Evolutionary conservation across 1,140 invertebrate species (phyloP).

Genomic region (Ceratitis capitata): DNA sequence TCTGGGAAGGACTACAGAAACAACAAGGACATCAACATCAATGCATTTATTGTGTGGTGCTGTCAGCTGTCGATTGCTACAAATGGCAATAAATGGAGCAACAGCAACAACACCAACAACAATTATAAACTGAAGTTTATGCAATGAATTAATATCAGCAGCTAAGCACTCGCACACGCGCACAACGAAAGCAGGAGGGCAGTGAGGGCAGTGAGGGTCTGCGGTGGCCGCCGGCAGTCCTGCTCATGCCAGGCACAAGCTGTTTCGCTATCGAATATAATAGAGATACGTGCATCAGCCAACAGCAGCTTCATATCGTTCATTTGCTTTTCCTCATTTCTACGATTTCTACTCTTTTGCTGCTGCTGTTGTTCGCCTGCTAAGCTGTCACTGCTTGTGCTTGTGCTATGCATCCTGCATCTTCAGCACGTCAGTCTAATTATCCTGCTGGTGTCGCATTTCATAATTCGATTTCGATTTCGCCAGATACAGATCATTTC

Average conservation of each 20-base stretch:
- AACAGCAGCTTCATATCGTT: not conserved
- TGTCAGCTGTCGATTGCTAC: slow-evolving; percentile 22
- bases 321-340: not conserved
- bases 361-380: not conserved
- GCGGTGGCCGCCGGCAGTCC: not conserved
- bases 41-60: not conserved
- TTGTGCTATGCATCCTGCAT: too few relatives aligned
- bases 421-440: not conserved
- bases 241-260: not conserved
- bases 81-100: not conserved
- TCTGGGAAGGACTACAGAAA: slow-evolving; percentile 16
- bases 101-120: not conserved
- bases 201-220: not conserved
- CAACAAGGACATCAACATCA: not conserved
- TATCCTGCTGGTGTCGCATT: slow-evolving; percentile 9
- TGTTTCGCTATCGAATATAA: not conserved
- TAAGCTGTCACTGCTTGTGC: not conserved
- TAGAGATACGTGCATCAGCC: not conserved
- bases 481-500: not conserved
- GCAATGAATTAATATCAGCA: slow-evolving; percentile 7
- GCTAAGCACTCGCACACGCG: not conserved
- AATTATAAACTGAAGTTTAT: not conserved
- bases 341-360: not conserved
- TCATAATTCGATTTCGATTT: slow-evolving; percentile 27
- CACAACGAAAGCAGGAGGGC: not conserved